phyloP scores from a whole-genome alignment of 2,888 invertebrate genomes.

The Augochlorella aurata region DNA sequence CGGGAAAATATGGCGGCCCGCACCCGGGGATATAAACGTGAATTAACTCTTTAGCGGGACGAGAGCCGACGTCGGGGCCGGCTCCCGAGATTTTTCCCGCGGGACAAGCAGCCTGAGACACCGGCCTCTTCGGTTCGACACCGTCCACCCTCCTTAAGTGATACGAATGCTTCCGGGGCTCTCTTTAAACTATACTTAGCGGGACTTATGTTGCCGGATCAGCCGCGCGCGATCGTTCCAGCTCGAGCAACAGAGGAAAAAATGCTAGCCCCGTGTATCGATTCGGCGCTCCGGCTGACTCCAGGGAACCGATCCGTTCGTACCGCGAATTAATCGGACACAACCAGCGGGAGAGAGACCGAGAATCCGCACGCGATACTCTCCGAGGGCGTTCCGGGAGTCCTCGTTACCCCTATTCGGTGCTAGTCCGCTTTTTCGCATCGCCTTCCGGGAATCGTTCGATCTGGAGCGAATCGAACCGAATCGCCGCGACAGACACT shows the following conservation, averaged over 20 bases:
- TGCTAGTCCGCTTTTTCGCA: conserved; percentile 1
- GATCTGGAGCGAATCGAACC: neutral
- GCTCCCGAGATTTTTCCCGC: conserved; percentile 20
- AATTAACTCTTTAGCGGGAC: conserved; percentile 62
- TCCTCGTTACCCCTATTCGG: conserved; percentile 7
- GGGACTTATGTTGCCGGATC: neutral
- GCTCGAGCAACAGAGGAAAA: neutral
- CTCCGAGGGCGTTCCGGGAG: neutral
- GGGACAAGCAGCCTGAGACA: conserved; percentile 20
- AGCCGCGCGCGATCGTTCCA: neutral
- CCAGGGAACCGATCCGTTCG: conserved; percentile 9
- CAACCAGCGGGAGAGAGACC: neutral
- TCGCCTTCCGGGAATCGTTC: conserved; percentile 11
- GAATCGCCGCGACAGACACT: neutral
- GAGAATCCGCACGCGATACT: neutral
- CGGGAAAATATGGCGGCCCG: conserved; percentile 52
- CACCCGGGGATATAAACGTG: conserved; percentile 59
- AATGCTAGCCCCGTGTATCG: conserved; percentile 3
- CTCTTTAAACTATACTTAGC: conserved; percentile 76
- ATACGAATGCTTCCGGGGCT: conserved; percentile 76
- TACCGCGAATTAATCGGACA: conserved; percentile 24
- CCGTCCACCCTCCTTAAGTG: conserved; percentile 66
- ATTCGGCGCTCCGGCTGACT: neutral
- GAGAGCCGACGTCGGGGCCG: conserved; percentile 9
- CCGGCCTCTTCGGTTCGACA: conserved; percentile 11